phyloP scores from a whole-genome alignment of 1,140 invertebrate genomes.

The Rhagoletis pomonella region DNA sequence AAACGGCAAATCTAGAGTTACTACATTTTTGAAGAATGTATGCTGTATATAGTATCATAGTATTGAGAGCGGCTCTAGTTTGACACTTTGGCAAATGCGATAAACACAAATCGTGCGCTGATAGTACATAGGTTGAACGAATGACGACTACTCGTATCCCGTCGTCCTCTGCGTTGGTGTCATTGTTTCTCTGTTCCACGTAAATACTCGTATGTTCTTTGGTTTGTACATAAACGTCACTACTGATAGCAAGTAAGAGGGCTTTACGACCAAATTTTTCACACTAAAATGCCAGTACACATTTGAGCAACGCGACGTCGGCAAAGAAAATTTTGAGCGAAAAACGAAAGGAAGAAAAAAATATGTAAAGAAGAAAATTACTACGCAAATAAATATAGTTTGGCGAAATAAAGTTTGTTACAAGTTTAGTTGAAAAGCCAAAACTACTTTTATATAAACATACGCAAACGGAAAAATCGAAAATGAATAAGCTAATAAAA shows the following conservation, averaged over 20 bases:
- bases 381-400: neutral
- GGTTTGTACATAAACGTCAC: neutral
- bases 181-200: neutral
- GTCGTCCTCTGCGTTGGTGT: neutral
- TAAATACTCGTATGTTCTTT: neutral
- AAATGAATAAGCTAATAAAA: neutral
- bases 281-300: neutral
- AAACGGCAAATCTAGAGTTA: too few species aligned
- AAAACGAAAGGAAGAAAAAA: neutral
- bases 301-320: neutral
- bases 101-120: too few species aligned
- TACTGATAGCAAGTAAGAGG: neutral
- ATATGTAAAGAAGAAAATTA: neutral
- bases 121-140: neutral
- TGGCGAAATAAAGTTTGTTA: neutral
- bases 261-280: neutral
- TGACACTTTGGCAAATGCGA: neutral
- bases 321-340: neutral
- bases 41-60: too few species aligned
- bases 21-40: too few species aligned
- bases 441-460: neutral
- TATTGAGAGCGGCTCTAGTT: neutral
- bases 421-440: neutral
- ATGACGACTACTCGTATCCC: neutral
- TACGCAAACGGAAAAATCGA: conserved; percentile 18